phyloP scores from a whole-genome alignment of 2,113 vertebrate species.

The Australoheros scitulus region DNA sequence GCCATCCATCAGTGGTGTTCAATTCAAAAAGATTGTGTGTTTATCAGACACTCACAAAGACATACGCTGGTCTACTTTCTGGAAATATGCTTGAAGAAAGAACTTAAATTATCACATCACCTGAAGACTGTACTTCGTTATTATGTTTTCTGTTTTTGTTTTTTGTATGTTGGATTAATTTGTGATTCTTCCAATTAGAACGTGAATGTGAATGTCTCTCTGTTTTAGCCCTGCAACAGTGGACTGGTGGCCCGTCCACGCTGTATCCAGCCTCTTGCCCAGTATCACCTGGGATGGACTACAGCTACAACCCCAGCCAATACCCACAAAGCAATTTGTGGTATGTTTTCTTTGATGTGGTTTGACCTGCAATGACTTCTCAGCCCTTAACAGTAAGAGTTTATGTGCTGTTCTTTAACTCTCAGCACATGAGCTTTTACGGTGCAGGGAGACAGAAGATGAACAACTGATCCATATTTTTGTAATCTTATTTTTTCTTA shows the following conservation, averaged over 20 bases:
- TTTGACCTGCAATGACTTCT: slow-evolving; percentile 27
- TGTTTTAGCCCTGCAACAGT: background rate
- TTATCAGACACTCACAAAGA: background rate
- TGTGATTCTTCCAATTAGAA: background rate
- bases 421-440: slow-evolving; percentile 80
- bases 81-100: background rate
- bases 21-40: background rate
- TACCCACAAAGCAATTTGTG: background rate
- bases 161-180: background rate
- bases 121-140: background rate
- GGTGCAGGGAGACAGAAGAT: slow-evolving; percentile 72
- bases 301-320: background rate
- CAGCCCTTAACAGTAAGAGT: slow-evolving; percentile 83
- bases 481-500: background rate
- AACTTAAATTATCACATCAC: background rate
- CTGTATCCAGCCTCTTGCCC: background rate
- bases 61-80: background rate
- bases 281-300: background rate
- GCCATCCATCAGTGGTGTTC: background rate
- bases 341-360: background rate
- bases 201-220: background rate
- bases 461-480: slow-evolving; percentile 21
- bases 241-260: no score
- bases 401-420: slow-evolving; percentile 78
- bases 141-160: background rate